Evolutionary conservation across 2,113 vertebrate species (phyloP), one percentile per base, ranked within the genome.

Genomic region (Hyaena hyaena): DNA sequence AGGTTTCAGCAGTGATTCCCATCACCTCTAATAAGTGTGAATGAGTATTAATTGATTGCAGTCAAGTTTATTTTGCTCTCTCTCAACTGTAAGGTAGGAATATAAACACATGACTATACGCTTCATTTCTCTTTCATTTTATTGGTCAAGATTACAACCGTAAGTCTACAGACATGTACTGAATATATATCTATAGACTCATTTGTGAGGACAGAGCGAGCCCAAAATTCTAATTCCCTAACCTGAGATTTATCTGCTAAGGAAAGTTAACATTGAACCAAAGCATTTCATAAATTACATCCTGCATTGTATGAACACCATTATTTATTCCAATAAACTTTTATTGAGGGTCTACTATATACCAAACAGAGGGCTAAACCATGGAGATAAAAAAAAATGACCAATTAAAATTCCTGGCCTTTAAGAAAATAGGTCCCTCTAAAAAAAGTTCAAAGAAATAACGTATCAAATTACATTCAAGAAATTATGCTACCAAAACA

Each of bases 401-500:
- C n/a, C 71, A 48, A 31, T 53, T n/a, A 87, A 95, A 88, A 92
- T 86, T 82, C 66, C 35, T 65, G 35, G 69, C 12, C 68, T 79
- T 1, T 86, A 71, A 88, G 66, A 96, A 96, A 91, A 74, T 28
- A 74, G 48, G 3, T 1, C 2, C 10, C 6, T 11, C 12, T 7
- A 33, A 61, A 95, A 83, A 81, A 45, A 48, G 10, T 55, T 83
- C 43, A 74, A 74, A 82, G 17, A 89, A 88, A 94, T 88, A 53
- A 73, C 73, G 4, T 31, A 50, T 17, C 31, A 82, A 88, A 50
- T 92, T 63, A 53, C 39, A 88, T 83, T 97, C 48, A 93, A 53
- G 66, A 97, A 89, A 85, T 48, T 85, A 63, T 31, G 14, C 53
- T 88, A 66, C 48, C 63, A 74, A 90, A 95, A 63, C 69, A 85